Evolutionary conservation across 2,113 vertebrate species (phyloP), one percentile per base, ranked within the genome.

Genomic region (Trachemys scripta): DNA sequence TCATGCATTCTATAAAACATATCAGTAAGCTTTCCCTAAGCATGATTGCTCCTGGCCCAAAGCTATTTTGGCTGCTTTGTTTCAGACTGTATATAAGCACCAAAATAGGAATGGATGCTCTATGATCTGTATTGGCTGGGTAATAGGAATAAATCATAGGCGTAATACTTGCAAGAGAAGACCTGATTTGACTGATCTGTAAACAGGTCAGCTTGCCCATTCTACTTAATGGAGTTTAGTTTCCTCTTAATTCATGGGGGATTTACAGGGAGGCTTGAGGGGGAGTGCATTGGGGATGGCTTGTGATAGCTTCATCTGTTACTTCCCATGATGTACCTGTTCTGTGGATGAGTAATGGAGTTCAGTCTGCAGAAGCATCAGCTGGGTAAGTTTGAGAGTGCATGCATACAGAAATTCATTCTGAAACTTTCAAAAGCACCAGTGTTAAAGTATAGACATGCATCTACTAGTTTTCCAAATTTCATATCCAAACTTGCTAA

Each of bases 61-160:
- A 72, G 22, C 54, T 84, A 80, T 1, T 47, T 62, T 31, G 16
- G 12, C 90, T 54, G 53, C 42, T 89, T n/a, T 75, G 84, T 56
- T 54, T 76, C 80, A 59, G 57, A 59, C 90, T 90, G n/a, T 35
- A 78, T 81, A 42, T 96, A 35, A 81, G 59, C 31, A 88, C 12
- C 0, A 47, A 87, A 87, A 85, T 94, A 49, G 31, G 62, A 65
- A 65, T 65, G 62, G n/a, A 19, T 31, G 57, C 57, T 29, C 6
- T 72, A 38, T 38, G 19, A 22, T 45, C 20, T 75, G 9, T 75
- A 75, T 25, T 42, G 72, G 24, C 38, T 75, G 38, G 31, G 8
- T 75, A n/a, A 45, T 75, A 42, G 22, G 38, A 62, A 0, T 92
- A 96, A 94, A 85, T 95, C 82, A 50, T 62, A 45, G 85, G 88